Percentiles rank a stretch among this genome's conserved stretches.
phyloP scores from a whole-genome alignment of 2,888 invertebrate genomes.

The Neoitamus cyanurus region DNA sequence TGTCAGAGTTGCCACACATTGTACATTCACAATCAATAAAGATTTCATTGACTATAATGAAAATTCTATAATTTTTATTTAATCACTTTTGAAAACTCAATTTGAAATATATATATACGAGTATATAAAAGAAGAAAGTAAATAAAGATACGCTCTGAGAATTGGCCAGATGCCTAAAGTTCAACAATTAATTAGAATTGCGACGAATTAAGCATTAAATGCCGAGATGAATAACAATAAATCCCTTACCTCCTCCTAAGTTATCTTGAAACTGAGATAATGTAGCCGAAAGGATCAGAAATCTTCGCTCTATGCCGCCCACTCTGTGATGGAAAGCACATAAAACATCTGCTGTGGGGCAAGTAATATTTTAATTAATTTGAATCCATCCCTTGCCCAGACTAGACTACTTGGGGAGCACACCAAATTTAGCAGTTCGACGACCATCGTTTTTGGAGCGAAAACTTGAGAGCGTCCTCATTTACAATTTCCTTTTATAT shows the following conservation, averaged over 20 bases:
- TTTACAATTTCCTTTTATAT: background rate
- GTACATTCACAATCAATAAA: no score
- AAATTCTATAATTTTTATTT: no score
- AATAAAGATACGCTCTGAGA: background rate
- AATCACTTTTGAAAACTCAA: no score
- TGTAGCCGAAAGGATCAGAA: background rate
- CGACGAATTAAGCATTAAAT: background rate
- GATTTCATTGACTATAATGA: no score
- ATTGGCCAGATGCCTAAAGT: background rate
- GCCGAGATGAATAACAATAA: background rate
- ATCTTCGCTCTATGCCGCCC: background rate
- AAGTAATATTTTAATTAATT: background rate
- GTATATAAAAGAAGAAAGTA: background rate
- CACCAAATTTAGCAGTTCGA: background rate
- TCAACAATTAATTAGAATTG: background rate
- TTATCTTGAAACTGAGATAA: background rate
- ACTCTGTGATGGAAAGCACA: background rate
- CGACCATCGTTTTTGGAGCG: background rate
- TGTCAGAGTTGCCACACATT: no score
- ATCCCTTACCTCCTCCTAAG: no score
- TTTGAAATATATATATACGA: no score
- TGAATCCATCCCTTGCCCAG: background rate
- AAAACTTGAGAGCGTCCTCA: background rate
- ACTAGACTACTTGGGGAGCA: background rate
- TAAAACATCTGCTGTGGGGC: background rate